These are phyloP conservation scores for Hipparchia semele DNA, from an alignment of 2,888 invertebrate species.

Conservation along the genomic window DNA sequence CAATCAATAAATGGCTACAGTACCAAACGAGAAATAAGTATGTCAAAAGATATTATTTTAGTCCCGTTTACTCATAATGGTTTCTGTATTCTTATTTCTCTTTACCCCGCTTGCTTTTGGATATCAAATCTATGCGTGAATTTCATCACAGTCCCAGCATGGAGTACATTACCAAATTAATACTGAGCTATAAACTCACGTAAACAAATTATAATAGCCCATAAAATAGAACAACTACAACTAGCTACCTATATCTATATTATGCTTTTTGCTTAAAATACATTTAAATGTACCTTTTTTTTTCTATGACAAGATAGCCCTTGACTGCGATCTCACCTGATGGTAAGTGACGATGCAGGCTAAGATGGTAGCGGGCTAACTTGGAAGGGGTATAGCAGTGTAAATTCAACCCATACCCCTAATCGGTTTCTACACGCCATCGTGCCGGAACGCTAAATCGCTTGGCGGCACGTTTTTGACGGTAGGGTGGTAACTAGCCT, in stretches of 20 bases:
- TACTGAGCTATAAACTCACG: conserved; percentile 48
- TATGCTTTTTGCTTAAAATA: too few species aligned
- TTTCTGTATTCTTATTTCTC: background rate
- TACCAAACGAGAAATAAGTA: conserved; percentile 19
- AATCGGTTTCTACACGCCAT: too few species aligned
- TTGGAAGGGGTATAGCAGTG: too few species aligned
- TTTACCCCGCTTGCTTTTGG: background rate
- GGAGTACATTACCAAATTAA: conserved; percentile 45
- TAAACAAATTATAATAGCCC: conserved; percentile 26
- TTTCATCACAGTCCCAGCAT: conserved; percentile 56
- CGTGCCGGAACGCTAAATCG: too few species aligned
- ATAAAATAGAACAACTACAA: background rate
- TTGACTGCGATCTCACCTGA: too few species aligned
- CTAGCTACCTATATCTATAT: background rate
- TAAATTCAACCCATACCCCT: too few species aligned
- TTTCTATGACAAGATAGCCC: too few species aligned
- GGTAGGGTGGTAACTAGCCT: too few species aligned
- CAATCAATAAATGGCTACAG: background rate
- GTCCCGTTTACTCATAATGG: background rate
- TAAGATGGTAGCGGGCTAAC: too few species aligned
- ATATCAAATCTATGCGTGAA: conserved; percentile 35
- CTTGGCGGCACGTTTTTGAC: too few species aligned
- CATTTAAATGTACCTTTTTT: too few species aligned
- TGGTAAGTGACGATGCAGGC: too few species aligned
- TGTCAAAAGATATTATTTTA: conserved; percentile 3